Conservation (phyloP, 1,140 invertebrate genomes). For the Eupristina koningsbergeri region DNA sequence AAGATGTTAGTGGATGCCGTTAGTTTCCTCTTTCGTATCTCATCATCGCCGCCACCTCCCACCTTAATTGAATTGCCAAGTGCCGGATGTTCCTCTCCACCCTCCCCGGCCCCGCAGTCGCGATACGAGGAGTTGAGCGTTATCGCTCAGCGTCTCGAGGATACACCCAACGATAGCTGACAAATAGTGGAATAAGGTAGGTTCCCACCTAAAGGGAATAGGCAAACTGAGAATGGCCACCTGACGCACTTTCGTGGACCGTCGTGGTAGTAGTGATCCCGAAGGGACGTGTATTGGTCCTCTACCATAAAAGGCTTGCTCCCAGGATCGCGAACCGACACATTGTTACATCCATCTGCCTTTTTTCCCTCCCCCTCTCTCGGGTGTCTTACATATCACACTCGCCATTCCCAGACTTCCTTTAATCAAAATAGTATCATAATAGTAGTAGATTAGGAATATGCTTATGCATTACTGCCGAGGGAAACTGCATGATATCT, state of each 20-base stretch:
- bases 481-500: neutral
- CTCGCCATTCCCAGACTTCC: neutral
- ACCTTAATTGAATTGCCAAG: slow-evolving; percentile 62
- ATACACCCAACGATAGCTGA: neutral
- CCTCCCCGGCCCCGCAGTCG: neutral
- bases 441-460: neutral
- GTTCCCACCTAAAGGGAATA: neutral
- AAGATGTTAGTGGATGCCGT: slow-evolving; percentile 2
- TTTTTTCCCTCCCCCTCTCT: neutral
- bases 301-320: neutral
- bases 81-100: slow-evolving; percentile 24
- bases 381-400: neutral
- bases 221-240: neutral
- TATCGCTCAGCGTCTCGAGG: neutral
- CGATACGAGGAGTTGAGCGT: neutral
- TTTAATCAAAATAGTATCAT: neutral
- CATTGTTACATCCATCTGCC: neutral
- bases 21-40: neutral
- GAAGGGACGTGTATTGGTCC: neutral
- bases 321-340: neutral
- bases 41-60: neutral
- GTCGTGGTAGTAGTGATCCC: neutral
- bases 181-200: neutral
- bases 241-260: slow-evolving; percentile 6
- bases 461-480: neutral